These are phyloP conservation scores for Onthophagus sagittarius DNA, from an alignment of 2,888 invertebrate genomes.

Conservation along the genomic window DNA sequence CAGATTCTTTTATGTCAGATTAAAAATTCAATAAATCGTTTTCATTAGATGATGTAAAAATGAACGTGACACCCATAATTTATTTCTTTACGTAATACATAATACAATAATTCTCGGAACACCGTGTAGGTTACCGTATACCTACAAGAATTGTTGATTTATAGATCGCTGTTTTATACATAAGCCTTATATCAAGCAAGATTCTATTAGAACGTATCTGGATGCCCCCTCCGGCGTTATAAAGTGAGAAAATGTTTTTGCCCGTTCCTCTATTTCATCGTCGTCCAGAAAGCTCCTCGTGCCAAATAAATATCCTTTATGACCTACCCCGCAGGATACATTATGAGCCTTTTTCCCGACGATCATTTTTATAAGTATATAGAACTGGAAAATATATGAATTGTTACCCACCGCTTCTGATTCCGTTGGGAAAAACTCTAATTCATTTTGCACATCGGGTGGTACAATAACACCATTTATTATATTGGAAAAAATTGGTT, in stretches of 20 bases:
- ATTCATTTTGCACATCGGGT: not conserved
- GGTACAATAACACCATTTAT: not conserved
- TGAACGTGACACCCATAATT: not conserved
- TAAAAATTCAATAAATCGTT: not conserved
- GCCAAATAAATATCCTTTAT: not conserved
- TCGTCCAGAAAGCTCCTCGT: not conserved
- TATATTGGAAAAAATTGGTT: slow-evolving; percentile 10
- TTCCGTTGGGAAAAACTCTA: not conserved
- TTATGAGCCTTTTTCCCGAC: not conserved
- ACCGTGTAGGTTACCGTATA: not conserved
- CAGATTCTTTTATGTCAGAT: not conserved
- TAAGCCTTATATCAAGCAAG: not conserved
- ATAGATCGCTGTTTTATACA: not conserved
- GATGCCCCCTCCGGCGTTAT: not conserved
- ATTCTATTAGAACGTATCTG: not conserved
- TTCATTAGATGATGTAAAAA: not conserved
- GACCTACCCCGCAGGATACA: not conserved
- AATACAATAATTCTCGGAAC: not conserved
- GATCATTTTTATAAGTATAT: not conserved
- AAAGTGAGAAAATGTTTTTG: not conserved
- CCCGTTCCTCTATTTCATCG: not conserved
- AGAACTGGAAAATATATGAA: not conserved
- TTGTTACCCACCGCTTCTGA: not conserved
- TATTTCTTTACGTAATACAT: not conserved
- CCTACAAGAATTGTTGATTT: not conserved